phyloP scores from a whole-genome alignment of 2,113 vertebrate genomes.

The Cyprinodon brontotheroides region DNA sequence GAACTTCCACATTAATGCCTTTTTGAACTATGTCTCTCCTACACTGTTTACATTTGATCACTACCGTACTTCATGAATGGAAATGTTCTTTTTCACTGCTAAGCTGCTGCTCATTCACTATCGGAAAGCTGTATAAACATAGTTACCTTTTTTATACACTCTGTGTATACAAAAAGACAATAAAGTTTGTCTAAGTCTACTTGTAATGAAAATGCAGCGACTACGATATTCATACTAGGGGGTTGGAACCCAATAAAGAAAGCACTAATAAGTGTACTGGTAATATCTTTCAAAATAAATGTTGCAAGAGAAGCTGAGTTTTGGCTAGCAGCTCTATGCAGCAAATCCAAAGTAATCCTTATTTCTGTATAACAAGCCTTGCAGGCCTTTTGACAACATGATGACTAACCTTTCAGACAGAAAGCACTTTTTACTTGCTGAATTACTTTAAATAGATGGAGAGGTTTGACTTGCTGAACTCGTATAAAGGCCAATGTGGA shows the following conservation, averaged over 20 bases:
- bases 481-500: constrained; percentile 20
- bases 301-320: background rate
- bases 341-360: background rate
- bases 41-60: no score
- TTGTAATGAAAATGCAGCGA: constrained; percentile 33
- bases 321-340: background rate
- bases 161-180: no score
- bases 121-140: no score
- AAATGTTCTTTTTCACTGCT: no score
- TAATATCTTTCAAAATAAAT: background rate
- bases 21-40: no score
- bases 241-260: background rate
- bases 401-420: background rate
- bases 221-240: constrained; percentile 28
- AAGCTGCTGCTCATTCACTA: no score
- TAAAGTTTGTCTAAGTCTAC: constrained; percentile 25
- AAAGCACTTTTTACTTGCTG: background rate
- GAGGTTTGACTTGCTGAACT: constrained; percentile 17
- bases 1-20: no score
- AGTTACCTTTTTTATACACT: no score
- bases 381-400: background rate
- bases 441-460: background rate
- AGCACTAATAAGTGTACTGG: background rate
- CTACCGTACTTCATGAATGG: no score
- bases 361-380: background rate